phyloP scores from a whole-genome alignment of 2,113 vertebrate genomes.

The Scomber colias region DNA sequence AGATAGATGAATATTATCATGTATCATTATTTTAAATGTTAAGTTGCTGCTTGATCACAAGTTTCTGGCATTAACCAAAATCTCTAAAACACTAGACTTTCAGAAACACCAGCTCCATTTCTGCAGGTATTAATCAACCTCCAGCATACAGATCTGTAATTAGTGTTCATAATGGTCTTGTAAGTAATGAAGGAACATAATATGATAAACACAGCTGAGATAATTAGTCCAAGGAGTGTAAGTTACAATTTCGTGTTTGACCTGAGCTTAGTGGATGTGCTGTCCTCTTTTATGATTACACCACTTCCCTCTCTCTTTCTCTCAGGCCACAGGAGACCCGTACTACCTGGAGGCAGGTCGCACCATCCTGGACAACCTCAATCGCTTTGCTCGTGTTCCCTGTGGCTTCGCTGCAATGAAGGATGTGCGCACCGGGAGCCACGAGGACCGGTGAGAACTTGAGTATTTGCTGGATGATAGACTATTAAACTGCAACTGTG shows the following conservation, averaged over 20 bases:
- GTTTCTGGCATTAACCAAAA: background rate
- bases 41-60: background rate
- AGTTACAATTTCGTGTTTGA: background rate
- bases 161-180: background rate
- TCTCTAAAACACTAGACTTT: background rate
- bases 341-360: slow-evolving; percentile 98
- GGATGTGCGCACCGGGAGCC: slow-evolving; percentile 97
- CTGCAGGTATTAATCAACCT: background rate
- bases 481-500: background rate
- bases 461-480: background rate
- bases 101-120: slow-evolving; percentile 2
- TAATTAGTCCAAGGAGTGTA: background rate
- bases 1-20: slow-evolving; percentile 2
- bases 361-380: slow-evolving; percentile 97
- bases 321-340: slow-evolving; percentile 95
- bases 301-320: background rate
- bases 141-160: slow-evolving; percentile 1
- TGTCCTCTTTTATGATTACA: slow-evolving; percentile 10
- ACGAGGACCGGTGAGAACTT: slow-evolving; percentile 93
- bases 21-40: background rate
- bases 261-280: background rate
- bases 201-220: background rate
- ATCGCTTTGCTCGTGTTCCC: slow-evolving; percentile 96
- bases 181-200: background rate
- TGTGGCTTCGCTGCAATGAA: slow-evolving; percentile 99